A percentile compares a stretch with the other conserved stretches of the same genome.
Conservation (phyloP, 2,888 invertebrate species). For the Dryocosmus kuriphilus region DNA sequence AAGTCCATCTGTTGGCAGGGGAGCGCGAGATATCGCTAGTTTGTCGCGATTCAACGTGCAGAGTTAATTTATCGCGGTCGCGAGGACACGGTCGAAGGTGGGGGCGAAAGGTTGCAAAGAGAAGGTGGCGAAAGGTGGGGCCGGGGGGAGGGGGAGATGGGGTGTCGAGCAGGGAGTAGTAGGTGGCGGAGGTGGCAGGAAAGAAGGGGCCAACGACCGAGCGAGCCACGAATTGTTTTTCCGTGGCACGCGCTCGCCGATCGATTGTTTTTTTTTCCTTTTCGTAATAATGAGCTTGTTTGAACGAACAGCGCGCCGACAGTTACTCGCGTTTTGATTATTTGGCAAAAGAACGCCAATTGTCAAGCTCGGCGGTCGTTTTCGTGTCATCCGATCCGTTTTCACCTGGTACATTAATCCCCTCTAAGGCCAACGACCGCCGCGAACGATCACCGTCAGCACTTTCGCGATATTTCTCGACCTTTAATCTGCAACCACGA, state of each 20-base stretch:
- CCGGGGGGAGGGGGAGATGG: conserved; percentile 28
- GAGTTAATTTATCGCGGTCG: conserved; percentile 62
- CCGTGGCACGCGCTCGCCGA: conserved; percentile 43
- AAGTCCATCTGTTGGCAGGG: conserved; percentile 6
- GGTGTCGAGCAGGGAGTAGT: conserved; percentile 43
- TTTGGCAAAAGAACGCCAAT: conserved; percentile 13
- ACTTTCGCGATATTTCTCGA: conserved; percentile 50
- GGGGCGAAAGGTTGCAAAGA: conserved; percentile 52
- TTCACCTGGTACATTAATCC: conserved; percentile 15
- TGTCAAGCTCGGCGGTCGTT: background rate
- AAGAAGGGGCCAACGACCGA: conserved; percentile 58
- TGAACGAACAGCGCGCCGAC: background rate
- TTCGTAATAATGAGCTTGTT: conserved; percentile 33
- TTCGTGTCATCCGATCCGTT: conserved; percentile 29
- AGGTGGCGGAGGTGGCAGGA: conserved; percentile 50
- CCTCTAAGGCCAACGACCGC: conserved; percentile 58
- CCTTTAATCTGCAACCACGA: conserved; percentile 11
- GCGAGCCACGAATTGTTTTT: conserved; percentile 51
- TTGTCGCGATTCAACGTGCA: conserved; percentile 58
- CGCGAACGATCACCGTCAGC: conserved; percentile 60
- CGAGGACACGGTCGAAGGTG: conserved; percentile 59
- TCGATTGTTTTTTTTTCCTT: conserved; percentile 26
- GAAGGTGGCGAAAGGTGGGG: conserved; percentile 45
- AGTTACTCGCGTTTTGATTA: conserved; percentile 25
- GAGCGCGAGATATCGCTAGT: conserved; percentile 50